Conservation (phyloP, 2,113 vertebrate species). For the Paradoxurus hermaphroditus region DNA sequence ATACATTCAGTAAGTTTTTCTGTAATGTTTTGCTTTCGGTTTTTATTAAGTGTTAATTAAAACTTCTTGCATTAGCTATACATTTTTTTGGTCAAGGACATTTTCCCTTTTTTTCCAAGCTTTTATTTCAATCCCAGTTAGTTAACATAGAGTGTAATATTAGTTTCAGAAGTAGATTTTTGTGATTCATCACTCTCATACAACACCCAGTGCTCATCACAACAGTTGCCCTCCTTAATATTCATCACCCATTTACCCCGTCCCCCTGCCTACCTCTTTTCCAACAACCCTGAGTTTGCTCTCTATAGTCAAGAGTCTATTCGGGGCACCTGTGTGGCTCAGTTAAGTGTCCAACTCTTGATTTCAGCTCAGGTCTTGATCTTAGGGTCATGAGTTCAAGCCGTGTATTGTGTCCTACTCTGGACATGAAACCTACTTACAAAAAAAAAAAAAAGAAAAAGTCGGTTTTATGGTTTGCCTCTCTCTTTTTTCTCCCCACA, state of each 20-base stretch:
- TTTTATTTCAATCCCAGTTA: background rate
- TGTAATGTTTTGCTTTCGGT: background rate
- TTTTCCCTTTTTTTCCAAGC: background rate
- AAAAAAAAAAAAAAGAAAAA: no score
- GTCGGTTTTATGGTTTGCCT: background rate
- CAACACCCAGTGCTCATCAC: background rate
- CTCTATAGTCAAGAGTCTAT: background rate
- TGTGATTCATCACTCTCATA: background rate
- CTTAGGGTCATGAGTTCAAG: no score
- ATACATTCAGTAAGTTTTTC: background rate
- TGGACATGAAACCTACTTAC: no score
- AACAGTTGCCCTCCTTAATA: background rate
- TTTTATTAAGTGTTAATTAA: background rate
- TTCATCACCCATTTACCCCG: background rate
- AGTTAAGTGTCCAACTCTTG: no score
- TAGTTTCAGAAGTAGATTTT: background rate
- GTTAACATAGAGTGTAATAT: background rate
- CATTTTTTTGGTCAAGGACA: background rate
- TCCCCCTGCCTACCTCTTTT: background rate
- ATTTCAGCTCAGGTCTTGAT: no score
- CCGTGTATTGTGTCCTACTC: no score
- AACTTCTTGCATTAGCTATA: background rate
- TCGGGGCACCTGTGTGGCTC: no score
- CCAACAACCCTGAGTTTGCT: background rate
- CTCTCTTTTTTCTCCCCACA: background rate